Conservation (phyloP, 2,797 vertebrate genomes). For the Rhinophrynus dorsalis region DNA sequence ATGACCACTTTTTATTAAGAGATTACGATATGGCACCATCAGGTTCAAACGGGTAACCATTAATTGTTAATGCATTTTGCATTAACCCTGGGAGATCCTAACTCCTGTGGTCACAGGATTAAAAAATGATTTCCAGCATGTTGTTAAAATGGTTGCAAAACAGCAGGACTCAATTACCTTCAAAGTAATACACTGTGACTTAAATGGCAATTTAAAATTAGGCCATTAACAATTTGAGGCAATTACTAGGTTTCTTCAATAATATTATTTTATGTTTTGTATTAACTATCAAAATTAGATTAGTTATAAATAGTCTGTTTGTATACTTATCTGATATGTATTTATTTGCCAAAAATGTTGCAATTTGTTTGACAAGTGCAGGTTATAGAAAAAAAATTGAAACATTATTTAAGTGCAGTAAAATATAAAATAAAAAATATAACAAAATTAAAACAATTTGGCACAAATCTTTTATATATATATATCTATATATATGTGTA, state of each 20-base stretch:
- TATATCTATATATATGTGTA: no score
- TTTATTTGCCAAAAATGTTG: not conserved
- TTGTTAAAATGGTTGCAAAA: constrained; percentile 43
- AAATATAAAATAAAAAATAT: not conserved
- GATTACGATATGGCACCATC: constrained; percentile 23
- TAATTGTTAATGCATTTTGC: constrained; percentile 49
- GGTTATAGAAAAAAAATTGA: no score
- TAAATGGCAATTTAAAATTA: constrained; percentile 48
- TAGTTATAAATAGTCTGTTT: constrained; percentile 23
- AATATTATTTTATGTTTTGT: constrained; percentile 45
- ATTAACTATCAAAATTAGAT: constrained; percentile 49
- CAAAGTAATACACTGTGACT: constrained; percentile 28
- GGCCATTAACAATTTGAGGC: constrained; percentile 48
- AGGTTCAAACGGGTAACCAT: not conserved
- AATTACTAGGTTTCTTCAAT: constrained; percentile 41
- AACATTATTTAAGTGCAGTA: not conserved
- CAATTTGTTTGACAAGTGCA: not conserved
- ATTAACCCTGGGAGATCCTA: constrained; percentile 39
- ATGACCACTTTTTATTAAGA: constrained; percentile 3
- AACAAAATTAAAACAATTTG: no score
- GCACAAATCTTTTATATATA: no score
- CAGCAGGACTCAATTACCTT: constrained; percentile 41
- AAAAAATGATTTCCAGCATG: constrained; percentile 46
- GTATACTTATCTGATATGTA: constrained; percentile 14
- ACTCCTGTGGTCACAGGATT: constrained; percentile 32